Evolutionary conservation across 2,888 invertebrate species (phyloP).

Genomic region (Dolichomitus sp.): DNA sequence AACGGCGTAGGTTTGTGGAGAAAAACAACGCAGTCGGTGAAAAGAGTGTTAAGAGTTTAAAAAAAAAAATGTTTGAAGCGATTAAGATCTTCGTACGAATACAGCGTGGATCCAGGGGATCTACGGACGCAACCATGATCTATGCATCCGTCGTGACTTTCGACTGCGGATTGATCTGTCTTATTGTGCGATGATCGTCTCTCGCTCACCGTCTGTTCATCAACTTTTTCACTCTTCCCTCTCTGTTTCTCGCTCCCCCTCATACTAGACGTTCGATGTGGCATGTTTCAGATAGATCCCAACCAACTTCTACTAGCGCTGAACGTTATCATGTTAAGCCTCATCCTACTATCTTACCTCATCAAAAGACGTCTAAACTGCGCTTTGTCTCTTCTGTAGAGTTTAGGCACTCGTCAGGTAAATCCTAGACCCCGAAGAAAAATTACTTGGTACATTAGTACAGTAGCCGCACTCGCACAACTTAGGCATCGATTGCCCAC

Average conservation of each 20-base stretch:
- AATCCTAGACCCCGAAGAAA: slow-evolving; percentile 74
- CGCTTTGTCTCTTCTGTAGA: slow-evolving; percentile 94
- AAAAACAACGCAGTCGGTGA: slow-evolving; percentile 49
- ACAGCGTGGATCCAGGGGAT: slow-evolving; percentile 41
- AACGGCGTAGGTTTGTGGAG: slow-evolving; percentile 72
- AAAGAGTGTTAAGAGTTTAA: slow-evolving; percentile 8
- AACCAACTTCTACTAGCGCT: slow-evolving; percentile 88
- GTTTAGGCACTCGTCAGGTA: slow-evolving; percentile 93
- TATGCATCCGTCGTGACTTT: slow-evolving; percentile 40
- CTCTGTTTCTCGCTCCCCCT: slow-evolving; percentile 62
- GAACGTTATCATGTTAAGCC: slow-evolving; percentile 86
- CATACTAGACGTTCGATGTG: slow-evolving; percentile 84
- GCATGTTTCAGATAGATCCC: slow-evolving; percentile 89
- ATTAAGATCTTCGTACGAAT: slow-evolving; percentile 30
- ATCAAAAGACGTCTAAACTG: slow-evolving; percentile 90
- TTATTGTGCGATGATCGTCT: slow-evolving; percentile 69
- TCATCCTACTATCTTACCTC: slow-evolving; percentile 84
- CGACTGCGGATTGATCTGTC: slow-evolving; percentile 67
- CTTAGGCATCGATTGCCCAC: slow-evolving; percentile 14
- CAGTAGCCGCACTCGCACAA: slow-evolving; percentile 64
- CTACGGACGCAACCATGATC: slow-evolving; percentile 41
- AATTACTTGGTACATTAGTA: slow-evolving; percentile 45
- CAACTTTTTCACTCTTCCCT: slow-evolving; percentile 13
- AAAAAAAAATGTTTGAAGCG: slow-evolving; percentile 12
- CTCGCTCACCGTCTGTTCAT: slow-evolving; percentile 61